Conservation (phyloP, 2,113 vertebrate species). For the Sylvilagus bachmani region DNA sequence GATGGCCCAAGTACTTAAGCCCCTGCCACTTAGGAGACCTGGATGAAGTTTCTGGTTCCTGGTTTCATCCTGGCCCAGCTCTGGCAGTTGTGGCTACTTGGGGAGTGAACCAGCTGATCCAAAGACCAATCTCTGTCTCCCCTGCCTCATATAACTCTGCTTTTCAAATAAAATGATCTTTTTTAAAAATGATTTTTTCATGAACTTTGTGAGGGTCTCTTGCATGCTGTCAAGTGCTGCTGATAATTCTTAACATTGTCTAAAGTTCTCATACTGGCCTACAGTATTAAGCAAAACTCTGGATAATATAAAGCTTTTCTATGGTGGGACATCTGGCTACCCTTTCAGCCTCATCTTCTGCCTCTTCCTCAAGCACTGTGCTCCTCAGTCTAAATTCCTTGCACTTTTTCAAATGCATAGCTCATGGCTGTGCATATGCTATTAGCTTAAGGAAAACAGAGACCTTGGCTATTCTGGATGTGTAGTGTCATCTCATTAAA, state of each 20-base stretch:
- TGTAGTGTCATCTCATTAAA: neutral
- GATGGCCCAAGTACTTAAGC: too few relatives aligned
- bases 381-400: neutral
- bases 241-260: neutral
- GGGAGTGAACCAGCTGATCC: too few relatives aligned
- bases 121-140: too few relatives aligned
- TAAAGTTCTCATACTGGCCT: neutral
- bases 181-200: too few relatives aligned
- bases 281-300: neutral
- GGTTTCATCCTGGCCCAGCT: too few relatives aligned
- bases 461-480: neutral
- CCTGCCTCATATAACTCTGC: too few relatives aligned
- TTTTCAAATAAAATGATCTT: too few relatives aligned
- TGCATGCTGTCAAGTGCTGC: neutral
- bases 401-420: neutral
- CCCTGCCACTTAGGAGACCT: too few relatives aligned
- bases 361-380: conserved; percentile 9
- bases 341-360: neutral
- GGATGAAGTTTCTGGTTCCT: too few relatives aligned
- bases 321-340: neutral
- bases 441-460: neutral
- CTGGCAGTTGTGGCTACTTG: too few relatives aligned
- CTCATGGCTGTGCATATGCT: conserved; percentile 17
- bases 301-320: neutral
- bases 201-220: too few relatives aligned